Conservation (phyloP, 1,140 invertebrate species). For the Diploscapter pachys region DNA sequence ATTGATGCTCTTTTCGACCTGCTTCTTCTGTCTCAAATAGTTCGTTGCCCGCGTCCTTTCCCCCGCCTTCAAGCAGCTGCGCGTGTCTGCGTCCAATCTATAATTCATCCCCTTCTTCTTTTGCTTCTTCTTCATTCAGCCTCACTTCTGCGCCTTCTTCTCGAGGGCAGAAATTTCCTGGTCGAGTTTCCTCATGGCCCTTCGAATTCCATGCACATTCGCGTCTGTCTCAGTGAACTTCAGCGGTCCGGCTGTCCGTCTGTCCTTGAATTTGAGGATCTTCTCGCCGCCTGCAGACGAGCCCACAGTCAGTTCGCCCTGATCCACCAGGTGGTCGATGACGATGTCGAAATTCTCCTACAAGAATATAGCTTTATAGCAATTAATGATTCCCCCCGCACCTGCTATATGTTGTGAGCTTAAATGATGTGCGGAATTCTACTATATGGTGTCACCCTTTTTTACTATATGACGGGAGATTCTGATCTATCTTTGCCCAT, state of each 20-base stretch:
- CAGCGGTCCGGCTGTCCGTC: slow-evolving; percentile 40
- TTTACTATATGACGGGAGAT: no score
- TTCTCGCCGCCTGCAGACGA: slow-evolving; percentile 44
- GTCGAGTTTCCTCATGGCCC: slow-evolving; percentile 45
- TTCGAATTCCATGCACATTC: slow-evolving; percentile 49
- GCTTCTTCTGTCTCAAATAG: slow-evolving; percentile 46
- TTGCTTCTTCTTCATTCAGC: no score
- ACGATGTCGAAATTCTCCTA: slow-evolving; percentile 49
- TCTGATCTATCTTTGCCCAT: no score
- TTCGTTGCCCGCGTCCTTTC: slow-evolving; percentile 48
- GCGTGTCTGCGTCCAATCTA: slow-evolving; percentile 45
- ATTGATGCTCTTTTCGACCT: slow-evolving; percentile 51
- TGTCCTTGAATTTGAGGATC: slow-evolving; percentile 53
- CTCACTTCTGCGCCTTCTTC: slow-evolving; percentile 32
- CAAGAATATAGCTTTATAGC: not conserved
- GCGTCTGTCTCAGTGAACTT: slow-evolving; percentile 55
- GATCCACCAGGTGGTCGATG: slow-evolving; percentile 42
- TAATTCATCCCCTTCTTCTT: slow-evolving; percentile 1
- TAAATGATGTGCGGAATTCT: no score
- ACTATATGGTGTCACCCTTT: no score
- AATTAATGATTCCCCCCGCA: no score
- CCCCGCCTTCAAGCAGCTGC: slow-evolving; percentile 33
- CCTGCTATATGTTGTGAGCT: no score
- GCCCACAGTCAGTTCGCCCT: slow-evolving; percentile 51
- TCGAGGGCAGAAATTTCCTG: slow-evolving; percentile 45